Percentiles rank a stretch among this genome's conserved stretches.
phyloP scores from a whole-genome alignment of 2,797 vertebrate species.

The Tragelaphus oryx region DNA sequence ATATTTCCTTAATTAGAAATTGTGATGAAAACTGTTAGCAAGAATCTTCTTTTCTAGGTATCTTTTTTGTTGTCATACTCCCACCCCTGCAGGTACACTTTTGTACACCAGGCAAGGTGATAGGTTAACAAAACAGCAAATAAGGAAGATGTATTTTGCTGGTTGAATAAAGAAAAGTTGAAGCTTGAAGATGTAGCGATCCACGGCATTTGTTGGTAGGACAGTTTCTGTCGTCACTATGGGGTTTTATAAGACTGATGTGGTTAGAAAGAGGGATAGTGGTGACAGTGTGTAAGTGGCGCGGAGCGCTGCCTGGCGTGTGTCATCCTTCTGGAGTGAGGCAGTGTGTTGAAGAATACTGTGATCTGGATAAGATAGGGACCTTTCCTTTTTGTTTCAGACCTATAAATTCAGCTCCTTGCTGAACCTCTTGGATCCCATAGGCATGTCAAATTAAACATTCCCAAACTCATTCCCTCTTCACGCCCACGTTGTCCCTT shows the following conservation, averaged over 20 bases:
- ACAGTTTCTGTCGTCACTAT: not conserved
- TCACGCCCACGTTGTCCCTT: not conserved
- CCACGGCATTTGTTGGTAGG: not conserved
- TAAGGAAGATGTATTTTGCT: not conserved
- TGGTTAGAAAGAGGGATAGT: not conserved
- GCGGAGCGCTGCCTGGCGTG: not conserved
- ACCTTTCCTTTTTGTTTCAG: not conserved
- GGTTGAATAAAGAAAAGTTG: not conserved
- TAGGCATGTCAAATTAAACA: not conserved
- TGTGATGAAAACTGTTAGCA: not conserved
- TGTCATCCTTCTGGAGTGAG: not conserved
- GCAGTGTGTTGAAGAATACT: not conserved
- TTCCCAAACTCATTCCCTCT: not conserved
- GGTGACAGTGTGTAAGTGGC: not conserved
- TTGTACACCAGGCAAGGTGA: not conserved
- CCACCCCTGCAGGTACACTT: not conserved
- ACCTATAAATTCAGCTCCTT: not conserved
- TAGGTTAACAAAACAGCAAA: not conserved
- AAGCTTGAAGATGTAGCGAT: not conserved
- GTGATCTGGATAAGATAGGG: not conserved
- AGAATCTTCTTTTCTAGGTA: not conserved
- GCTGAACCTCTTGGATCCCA: not conserved
- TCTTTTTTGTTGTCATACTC: not conserved
- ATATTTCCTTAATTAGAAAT: not conserved
- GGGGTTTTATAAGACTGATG: not conserved